phyloP scores from a whole-genome alignment of 2,113 vertebrate species.

The Zingel zingel region DNA sequence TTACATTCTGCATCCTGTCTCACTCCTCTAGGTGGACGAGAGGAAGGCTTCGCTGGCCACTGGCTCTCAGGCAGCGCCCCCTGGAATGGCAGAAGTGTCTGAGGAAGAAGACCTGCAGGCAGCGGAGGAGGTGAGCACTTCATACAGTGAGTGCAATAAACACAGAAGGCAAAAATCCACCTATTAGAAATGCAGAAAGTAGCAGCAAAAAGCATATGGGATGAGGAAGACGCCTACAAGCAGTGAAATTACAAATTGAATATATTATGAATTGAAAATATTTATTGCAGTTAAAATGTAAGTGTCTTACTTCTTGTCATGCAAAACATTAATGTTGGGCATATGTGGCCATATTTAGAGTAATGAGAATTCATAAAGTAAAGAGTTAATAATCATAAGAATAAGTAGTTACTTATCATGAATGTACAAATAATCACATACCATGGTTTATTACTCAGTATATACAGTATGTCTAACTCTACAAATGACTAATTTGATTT shows the following conservation, averaged over 20 bases:
- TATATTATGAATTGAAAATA: not conserved
- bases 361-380: not conserved
- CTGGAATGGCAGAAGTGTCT: constrained; percentile 82
- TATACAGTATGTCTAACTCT: too few relatives aligned
- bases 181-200: not conserved
- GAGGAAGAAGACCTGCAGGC: constrained; percentile 92
- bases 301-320: not conserved
- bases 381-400: not conserved
- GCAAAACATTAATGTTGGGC: not conserved
- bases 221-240: not conserved
- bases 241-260: not conserved
- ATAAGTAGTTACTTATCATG: not conserved
- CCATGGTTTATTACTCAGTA: too few relatives aligned
- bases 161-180: not conserved
- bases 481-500: too few relatives aligned
- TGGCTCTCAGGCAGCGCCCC: constrained; percentile 77
- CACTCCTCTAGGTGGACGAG: constrained; percentile 85
- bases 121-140: constrained; percentile 89
- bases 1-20: not conserved
- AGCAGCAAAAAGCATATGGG: not conserved
- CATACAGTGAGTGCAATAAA: not conserved
- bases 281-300: not conserved
- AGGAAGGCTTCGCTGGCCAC: constrained; percentile 78
- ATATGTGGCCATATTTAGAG: too few relatives aligned
- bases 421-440: too few relatives aligned